Conservation (phyloP, 2,888 invertebrate species). For the Hirtodrosophila cameraria region DNA sequence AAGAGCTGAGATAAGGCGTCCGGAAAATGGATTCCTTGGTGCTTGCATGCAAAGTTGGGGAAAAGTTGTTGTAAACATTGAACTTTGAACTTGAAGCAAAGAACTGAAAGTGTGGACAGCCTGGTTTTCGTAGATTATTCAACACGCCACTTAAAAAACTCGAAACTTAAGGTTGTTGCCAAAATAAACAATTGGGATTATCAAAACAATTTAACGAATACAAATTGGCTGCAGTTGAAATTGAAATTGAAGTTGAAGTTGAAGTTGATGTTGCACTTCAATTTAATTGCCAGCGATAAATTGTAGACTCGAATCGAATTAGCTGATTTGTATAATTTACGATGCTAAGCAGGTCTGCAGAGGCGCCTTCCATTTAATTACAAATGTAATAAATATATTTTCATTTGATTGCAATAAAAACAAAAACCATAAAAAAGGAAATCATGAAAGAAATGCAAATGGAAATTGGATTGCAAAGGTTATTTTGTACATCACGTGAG, state of each 20-base stretch:
- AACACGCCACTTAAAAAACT: conserved; percentile 34
- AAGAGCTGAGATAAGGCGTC: neutral
- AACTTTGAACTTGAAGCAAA: conserved; percentile 35
- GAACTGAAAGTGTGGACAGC: conserved; percentile 10
- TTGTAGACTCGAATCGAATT: conserved; percentile 18
- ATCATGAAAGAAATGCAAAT: conserved; percentile 1
- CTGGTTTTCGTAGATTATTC: conserved; percentile 17
- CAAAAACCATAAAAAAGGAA: conserved; percentile 1
- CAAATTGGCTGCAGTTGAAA: conserved; percentile 10
- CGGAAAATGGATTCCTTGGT: neutral
- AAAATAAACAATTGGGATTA: conserved; percentile 31
- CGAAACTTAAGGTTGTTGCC: neutral
- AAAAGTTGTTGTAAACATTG: conserved; percentile 12
- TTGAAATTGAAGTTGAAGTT: neutral
- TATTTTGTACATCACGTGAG: conserved; percentile 32
- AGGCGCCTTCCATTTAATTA: conserved; percentile 27
- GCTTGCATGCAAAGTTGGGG: neutral
- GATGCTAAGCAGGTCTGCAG: conserved; percentile 11
- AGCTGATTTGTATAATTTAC: conserved; percentile 47
- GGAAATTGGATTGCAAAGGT: conserved; percentile 7
- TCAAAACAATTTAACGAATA: conserved; percentile 9
- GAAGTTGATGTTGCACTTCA: conserved; percentile 24
- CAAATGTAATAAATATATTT: conserved; percentile 35
- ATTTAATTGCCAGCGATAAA: conserved; percentile 9
- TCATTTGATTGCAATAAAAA: neutral